Evolutionary conservation across 1,140 invertebrate species (phyloP).

Genomic region (Schlechtendalia chinensis): DNA sequence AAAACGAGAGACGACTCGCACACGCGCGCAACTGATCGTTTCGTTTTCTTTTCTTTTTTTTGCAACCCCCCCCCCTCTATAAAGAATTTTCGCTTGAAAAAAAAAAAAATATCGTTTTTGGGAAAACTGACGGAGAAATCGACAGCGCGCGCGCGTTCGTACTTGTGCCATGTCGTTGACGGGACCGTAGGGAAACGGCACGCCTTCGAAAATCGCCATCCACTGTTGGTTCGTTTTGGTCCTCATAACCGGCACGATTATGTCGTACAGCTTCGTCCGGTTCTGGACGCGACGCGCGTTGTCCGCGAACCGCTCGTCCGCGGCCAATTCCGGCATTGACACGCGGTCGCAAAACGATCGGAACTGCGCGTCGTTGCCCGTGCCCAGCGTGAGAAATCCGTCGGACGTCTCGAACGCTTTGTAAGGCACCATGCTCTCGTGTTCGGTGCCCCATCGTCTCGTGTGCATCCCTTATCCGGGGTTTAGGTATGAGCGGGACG

Average conservation of each 20-base stretch:
- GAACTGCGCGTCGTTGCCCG: constrained; percentile 80
- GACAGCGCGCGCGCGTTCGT: no score
- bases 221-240: constrained; percentile 75
- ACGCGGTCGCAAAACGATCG: constrained; percentile 67
- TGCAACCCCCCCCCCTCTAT: no score
- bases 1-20: no score
- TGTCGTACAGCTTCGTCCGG: constrained; percentile 66
- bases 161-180: constrained; percentile 80
- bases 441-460: constrained; percentile 78
- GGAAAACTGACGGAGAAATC: no score
- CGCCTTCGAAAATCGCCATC: constrained; percentile 69
- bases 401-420: constrained; percentile 80
- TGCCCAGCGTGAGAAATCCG: constrained; percentile 80
- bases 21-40: no score
- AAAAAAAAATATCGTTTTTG: no score
- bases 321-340: constrained; percentile 62
- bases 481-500: no score
- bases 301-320: constrained; percentile 67
- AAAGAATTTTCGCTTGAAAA: no score
- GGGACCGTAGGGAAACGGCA: constrained; percentile 82
- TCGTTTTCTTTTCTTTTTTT: no score
- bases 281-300: constrained; percentile 77
- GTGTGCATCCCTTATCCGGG: constrained; percentile 14
- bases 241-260: constrained; percentile 65
- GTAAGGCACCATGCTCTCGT: constrained; percentile 93